These are phyloP conservation scores for Beroe forskalii DNA, from an alignment of 37 sponge, comb jelly and placozoan species.

Conservation along the genomic window DNA sequence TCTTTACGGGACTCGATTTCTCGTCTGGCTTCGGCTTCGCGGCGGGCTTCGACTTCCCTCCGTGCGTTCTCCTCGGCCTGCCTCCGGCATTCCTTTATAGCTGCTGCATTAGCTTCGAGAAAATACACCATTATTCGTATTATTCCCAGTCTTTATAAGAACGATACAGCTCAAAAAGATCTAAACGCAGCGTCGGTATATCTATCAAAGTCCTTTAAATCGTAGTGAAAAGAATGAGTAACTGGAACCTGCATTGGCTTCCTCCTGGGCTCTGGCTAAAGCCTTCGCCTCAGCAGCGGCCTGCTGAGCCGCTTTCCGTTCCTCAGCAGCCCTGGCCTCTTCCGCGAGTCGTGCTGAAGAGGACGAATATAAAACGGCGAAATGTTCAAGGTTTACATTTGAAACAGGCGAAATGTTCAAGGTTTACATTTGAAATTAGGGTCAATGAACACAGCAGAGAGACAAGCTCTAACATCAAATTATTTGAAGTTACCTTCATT, in stretches of 20 bases:
- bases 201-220: no score
- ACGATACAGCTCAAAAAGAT: no score
- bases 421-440: not conserved
- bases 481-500: not conserved
- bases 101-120: constrained; percentile 5
- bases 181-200: no score
- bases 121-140: no score
- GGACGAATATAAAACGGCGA: no score
- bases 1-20: not conserved
- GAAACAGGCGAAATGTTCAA: no score
- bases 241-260: constrained; percentile 29
- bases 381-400: no score
- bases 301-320: constrained; percentile 28
- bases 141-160: no score
- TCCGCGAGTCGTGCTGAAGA: not conserved
- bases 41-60: not conserved
- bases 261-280: constrained; percentile 44
- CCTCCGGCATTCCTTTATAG: not conserved
- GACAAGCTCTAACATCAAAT: no score
- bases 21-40: not conserved
- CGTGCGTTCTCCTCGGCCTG: not conserved
- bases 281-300: constrained; percentile 59
- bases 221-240: no score
- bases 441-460: no score
- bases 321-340: constrained; percentile 5